Evolutionary conservation across 2,113 vertebrate species (phyloP).

Genomic region (Amphiprion ocellaris): DNA sequence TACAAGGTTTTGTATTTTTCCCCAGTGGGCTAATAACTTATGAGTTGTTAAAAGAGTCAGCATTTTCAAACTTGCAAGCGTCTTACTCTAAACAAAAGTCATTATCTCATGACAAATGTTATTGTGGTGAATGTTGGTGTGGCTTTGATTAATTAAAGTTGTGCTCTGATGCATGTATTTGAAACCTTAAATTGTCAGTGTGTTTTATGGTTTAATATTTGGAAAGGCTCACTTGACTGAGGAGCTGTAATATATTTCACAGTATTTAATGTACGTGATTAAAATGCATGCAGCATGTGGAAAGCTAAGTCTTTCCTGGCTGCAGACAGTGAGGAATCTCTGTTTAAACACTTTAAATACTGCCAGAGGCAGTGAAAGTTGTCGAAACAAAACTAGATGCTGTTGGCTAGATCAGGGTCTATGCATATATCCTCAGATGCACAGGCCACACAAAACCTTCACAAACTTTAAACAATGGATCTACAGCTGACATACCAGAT

Average conservation of each 20-base stretch:
- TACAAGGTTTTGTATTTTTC: too few species aligned
- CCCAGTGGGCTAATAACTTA: too few species aligned
- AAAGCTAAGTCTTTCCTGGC: constrained; percentile 21
- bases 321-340: constrained; percentile 22
- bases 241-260: constrained; percentile 5
- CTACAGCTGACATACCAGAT: background rate
- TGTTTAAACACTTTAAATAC: constrained; percentile 13
- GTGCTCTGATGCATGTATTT: too few species aligned
- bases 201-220: background rate
- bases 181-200: too few species aligned
- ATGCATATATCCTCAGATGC: constrained; percentile 17
- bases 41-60: too few species aligned
- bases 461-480: constrained; percentile 1
- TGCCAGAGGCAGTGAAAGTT: constrained; percentile 29
- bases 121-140: too few species aligned
- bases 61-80: too few species aligned
- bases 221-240: background rate
- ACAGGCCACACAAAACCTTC: background rate
- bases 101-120: too few species aligned
- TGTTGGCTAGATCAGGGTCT: constrained; percentile 3
- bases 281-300: background rate
- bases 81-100: too few species aligned
- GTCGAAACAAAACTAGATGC: constrained; percentile 17
- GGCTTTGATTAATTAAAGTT: too few species aligned
- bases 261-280: constrained; percentile 6